Evolutionary conservation across 2,797 vertebrate species (phyloP).

Genomic region (Borostomias antarcticus): DNA sequence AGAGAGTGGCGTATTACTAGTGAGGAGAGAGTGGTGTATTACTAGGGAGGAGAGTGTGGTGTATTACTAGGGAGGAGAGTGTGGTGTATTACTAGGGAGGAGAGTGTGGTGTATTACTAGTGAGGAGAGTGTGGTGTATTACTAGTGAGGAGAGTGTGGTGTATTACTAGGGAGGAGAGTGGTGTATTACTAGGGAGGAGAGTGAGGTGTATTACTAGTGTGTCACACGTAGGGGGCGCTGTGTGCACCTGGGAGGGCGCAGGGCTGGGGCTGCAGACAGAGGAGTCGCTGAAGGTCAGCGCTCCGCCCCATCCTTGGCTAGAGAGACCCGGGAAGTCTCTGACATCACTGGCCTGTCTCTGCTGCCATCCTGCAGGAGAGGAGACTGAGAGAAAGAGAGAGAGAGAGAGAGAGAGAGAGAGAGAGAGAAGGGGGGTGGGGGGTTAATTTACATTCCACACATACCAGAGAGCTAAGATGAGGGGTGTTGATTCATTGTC

Average conservation of each 20-base stretch:
- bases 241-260: constrained; percentile 75
- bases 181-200: background rate
- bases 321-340: constrained; percentile 51
- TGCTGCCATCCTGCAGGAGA: constrained; percentile 60
- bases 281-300: constrained; percentile 59
- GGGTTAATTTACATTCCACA: background rate
- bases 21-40: too few relatives aligned
- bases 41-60: too few relatives aligned
- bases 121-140: too few relatives aligned
- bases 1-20: too few relatives aligned
- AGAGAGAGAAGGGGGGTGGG: background rate
- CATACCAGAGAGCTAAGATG: too few relatives aligned
- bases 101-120: too few relatives aligned
- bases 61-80: too few relatives aligned
- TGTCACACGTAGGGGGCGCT: background rate
- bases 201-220: background rate
- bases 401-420: background rate
- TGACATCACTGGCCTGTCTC: constrained; percentile 76
- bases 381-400: constrained; percentile 24
- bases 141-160: too few relatives aligned
- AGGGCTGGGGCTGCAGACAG: constrained; percentile 31
- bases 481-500: too few relatives aligned
- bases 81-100: too few relatives aligned
- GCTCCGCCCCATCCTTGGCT: constrained; percentile 61
- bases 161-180: too few relatives aligned